Evolutionary conservation across 2,113 vertebrate species (phyloP).

Genomic region (Pseudorasbora parva): DNA sequence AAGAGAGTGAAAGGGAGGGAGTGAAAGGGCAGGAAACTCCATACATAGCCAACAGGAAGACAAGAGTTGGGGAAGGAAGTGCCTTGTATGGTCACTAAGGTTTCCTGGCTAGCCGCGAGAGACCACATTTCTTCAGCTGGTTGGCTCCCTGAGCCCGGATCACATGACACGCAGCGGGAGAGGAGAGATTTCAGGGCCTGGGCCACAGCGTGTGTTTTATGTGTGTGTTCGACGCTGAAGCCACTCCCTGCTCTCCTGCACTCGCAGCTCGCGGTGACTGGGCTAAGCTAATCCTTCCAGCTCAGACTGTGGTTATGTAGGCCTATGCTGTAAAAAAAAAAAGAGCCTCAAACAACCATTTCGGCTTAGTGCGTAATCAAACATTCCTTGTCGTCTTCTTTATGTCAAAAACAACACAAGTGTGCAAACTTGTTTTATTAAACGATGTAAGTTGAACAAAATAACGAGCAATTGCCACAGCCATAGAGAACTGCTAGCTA

Average conservation of each 20-base stretch:
- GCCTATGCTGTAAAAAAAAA: conserved; percentile 11
- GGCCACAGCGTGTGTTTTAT: conserved; percentile 49
- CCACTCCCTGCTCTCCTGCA: conserved; percentile 57
- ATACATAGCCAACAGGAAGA: conserved; percentile 84
- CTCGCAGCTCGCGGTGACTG: conserved; percentile 40
- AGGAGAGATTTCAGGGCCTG: conserved; percentile 70
- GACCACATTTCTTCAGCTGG: conserved; percentile 78
- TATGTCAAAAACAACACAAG: not conserved
- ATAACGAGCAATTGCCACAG: not conserved
- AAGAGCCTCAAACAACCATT: conserved; percentile 31
- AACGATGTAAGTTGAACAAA: not conserved
- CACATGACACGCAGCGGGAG: conserved; percentile 70
- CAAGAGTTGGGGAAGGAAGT: conserved; percentile 79
- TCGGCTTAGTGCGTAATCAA: not conserved
- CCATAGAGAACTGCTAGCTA: not conserved
- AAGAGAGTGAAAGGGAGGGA: conserved; percentile 49
- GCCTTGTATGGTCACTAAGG: conserved; percentile 80
- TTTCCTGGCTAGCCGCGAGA: conserved; percentile 76
- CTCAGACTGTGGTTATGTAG: conserved; percentile 30
- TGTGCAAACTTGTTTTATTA: conserved; percentile 7
- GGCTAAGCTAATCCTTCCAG: conserved; percentile 47
- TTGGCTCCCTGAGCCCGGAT: conserved; percentile 75
- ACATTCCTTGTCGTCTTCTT: conserved; percentile 12
- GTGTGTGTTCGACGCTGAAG: conserved; percentile 47
- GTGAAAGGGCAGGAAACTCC: conserved; percentile 77